A percentile compares a stretch with the other conserved stretches of the same genome.
phyloP scores from a whole-genome alignment of 2,888 invertebrate genomes.

The Nebria salina region DNA sequence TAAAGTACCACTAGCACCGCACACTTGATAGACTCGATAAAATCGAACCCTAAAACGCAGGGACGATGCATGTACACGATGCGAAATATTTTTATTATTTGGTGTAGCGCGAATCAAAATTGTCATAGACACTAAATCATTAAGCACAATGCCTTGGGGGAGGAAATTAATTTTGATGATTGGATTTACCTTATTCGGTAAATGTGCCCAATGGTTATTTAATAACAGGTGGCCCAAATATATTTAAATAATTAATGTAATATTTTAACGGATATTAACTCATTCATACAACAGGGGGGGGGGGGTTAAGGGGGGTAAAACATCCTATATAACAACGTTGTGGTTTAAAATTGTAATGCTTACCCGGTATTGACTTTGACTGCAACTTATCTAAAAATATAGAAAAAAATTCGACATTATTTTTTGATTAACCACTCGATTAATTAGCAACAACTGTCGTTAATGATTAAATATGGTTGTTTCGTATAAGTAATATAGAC shows the following conservation, averaged over 20 bases:
- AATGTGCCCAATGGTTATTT: neutral
- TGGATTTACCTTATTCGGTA: neutral
- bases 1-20: neutral
- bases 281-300: neutral
- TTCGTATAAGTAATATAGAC: too few relatives aligned
- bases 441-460: too few relatives aligned
- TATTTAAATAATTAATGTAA: neutral
- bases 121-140: neutral
- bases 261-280: neutral
- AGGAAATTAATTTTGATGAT: neutral
- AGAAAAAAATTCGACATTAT: neutral
- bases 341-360: neutral
- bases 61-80: neutral
- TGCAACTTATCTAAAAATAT: neutral
- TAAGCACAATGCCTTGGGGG: neutral
- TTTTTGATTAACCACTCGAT: neutral
- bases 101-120: neutral
- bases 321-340: too few relatives aligned
- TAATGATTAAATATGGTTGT: too few relatives aligned
- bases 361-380: conserved; percentile 1
- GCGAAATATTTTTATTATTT: neutral
- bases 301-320: too few relatives aligned
- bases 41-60: neutral
- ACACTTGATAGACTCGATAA: neutral
- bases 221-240: neutral